A percentile compares a stretch with the other conserved stretches of the same genome.
These are phyloP conservation scores for Notarius lentiginosus DNA, from an alignment of 2,113 vertebrate species.

Conservation along the genomic window DNA sequence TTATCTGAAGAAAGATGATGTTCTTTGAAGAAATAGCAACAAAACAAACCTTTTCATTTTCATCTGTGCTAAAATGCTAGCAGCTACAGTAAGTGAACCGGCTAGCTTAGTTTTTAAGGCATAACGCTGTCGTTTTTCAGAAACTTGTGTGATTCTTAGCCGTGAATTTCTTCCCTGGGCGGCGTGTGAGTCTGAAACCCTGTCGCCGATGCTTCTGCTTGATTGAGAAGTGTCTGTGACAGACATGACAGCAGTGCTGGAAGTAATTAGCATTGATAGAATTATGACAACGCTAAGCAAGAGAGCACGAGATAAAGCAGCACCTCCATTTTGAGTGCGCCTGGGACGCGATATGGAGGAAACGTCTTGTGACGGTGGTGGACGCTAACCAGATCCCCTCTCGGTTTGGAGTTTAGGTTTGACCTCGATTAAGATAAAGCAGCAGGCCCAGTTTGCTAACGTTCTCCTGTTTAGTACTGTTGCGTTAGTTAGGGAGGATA, in stretches of 20 bases:
- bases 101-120: neutral
- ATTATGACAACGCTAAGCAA: slow-evolving; percentile 46
- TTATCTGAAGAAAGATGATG: neutral
- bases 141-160: neutral
- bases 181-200: neutral
- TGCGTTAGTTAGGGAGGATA: slow-evolving; percentile 49
- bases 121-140: neutral
- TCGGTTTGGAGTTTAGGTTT: slow-evolving; percentile 46
- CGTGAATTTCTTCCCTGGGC: neutral
- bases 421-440: slow-evolving; percentile 48
- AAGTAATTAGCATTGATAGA: slow-evolving; percentile 58
- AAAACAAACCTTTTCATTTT: neutral
- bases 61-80: neutral
- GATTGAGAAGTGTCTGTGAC: slow-evolving; percentile 45
- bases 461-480: slow-evolving; percentile 7
- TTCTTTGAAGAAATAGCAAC: neutral
- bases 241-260: slow-evolving; percentile 51
- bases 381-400: slow-evolving; percentile 48
- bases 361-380: slow-evolving; percentile 43
- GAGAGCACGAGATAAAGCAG: neutral
- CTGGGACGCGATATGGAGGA: slow-evolving; percentile 39
- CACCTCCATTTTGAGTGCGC: slow-evolving; percentile 44
- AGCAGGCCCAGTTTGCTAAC: slow-evolving; percentile 38
- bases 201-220: slow-evolving; percentile 9
- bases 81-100: too few species aligned